Conservation (phyloP, 2,888 invertebrate genomes). For the Spilarctia lutea region DNA sequence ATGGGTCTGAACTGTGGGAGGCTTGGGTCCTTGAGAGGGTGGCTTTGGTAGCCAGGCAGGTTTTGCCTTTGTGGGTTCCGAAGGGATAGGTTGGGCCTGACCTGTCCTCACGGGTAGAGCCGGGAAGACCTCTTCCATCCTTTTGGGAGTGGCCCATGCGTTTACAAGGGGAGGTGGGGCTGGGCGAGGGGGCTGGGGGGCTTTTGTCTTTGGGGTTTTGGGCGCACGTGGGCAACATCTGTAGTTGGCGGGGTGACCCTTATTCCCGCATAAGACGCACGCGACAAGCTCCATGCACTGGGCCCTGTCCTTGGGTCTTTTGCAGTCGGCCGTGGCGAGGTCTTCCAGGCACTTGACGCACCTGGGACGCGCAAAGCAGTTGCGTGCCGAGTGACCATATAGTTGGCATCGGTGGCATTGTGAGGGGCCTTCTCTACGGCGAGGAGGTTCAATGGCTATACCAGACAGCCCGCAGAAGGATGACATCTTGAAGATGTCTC, state of each 20-base stretch:
- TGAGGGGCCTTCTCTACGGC: not conserved
- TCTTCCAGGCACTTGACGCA: conserved; percentile 11
- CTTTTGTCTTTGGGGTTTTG: not conserved
- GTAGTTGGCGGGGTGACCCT: not conserved
- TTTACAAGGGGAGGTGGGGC: not conserved
- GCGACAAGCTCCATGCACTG: not conserved
- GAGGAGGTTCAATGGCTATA: not conserved
- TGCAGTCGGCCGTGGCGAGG: not conserved
- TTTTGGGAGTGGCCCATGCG: too few relatives aligned
- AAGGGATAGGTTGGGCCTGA: too few relatives aligned
- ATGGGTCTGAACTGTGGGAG: too few relatives aligned
- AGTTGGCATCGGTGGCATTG: not conserved
- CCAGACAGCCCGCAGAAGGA: not conserved
- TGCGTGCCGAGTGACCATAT: not conserved
- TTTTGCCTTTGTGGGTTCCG: too few relatives aligned
- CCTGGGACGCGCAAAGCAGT: conserved; percentile 9
- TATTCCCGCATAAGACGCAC: not conserved
- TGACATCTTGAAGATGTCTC: not conserved
- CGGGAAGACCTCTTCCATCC: too few relatives aligned
- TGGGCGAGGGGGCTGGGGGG: not conserved
- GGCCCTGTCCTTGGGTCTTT: not conserved
- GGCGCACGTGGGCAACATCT: not conserved
- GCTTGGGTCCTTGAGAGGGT: too few relatives aligned
- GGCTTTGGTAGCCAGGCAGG: too few relatives aligned
- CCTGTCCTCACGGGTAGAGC: too few relatives aligned